Evolutionary conservation across 35 echinoderm and acorn worm genomes (phyloP).

Genomic region (Chiridota heheva): DNA sequence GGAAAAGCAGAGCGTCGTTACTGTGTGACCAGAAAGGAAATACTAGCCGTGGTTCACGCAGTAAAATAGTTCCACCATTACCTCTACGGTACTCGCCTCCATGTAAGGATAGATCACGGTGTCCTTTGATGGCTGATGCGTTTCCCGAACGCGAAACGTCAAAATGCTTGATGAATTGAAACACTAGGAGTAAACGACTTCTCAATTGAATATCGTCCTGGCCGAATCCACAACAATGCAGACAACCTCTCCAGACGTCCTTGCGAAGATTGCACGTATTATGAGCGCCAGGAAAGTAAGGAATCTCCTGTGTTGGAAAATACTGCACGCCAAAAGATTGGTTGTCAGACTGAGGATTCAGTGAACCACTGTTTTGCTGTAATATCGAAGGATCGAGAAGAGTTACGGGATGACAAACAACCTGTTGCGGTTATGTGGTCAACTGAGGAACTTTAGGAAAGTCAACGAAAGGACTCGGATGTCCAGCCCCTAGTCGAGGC

Average conservation of each 20-base stretch:
- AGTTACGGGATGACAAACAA: no score
- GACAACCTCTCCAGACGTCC: conserved; percentile 32
- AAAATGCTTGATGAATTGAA: conserved; percentile 32
- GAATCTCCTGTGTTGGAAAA: no score
- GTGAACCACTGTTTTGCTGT: no score
- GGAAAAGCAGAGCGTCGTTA: conserved; percentile 43
- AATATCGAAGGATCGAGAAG: no score
- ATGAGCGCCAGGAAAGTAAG: no score
- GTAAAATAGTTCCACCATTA: conserved; percentile 22
- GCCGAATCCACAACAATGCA: conserved; percentile 41
- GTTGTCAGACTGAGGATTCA: no score
- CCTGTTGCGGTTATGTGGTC: no score
- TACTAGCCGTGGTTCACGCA: conserved; percentile 17
- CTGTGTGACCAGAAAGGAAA: conserved; percentile 42
- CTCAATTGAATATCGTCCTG: conserved; percentile 19
- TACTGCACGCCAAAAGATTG: no score
- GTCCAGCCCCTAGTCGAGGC: neutral
- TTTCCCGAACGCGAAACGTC: conserved; percentile 26
- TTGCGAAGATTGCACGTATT: no score
- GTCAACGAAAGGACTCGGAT: no score
- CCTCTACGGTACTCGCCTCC: conserved; percentile 31
- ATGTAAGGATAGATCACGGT: conserved; percentile 38
- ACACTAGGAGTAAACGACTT: conserved; percentile 28
- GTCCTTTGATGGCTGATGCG: conserved; percentile 30
- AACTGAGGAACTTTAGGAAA: no score